Evolutionary conservation across 1,140 invertebrate genomes (phyloP).

Genomic region (Antheraea mylitta): DNA sequence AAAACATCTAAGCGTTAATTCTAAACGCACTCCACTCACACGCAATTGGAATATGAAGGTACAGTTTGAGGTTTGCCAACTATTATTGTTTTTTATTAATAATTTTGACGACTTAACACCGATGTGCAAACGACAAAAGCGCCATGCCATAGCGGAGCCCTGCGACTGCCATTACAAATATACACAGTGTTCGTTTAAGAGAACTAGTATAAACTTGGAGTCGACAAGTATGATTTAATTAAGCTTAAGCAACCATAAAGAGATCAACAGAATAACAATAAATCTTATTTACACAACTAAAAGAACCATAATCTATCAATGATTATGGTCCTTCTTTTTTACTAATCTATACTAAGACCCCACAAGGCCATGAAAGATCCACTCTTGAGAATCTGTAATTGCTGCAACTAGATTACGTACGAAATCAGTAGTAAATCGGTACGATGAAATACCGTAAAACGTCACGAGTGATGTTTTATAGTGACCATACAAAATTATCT

Average conservation of each 20-base stretch:
- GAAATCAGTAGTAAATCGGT: too few species aligned
- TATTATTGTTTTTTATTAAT: neutral
- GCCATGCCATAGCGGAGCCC: conserved; percentile 42
- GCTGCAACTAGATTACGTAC: too few species aligned
- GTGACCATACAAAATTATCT: too few species aligned
- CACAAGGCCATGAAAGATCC: too few species aligned
- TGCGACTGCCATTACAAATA: neutral
- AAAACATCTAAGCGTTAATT: conserved; percentile 12
- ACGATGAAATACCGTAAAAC: too few species aligned
- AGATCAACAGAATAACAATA: too few species aligned
- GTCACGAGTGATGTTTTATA: too few species aligned
- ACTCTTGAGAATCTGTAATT: too few species aligned
- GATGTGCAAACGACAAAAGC: conserved; percentile 35
- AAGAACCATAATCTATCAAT: too few species aligned
- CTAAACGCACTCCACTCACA: conserved; percentile 1
- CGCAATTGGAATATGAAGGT: neutral
- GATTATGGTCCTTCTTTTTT: too few species aligned
- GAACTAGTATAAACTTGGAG: neutral
- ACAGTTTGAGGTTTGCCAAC: neutral
- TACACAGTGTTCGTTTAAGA: neutral
- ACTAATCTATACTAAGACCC: too few species aligned
- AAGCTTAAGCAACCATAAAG: neutral
- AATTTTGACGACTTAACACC: conserved; percentile 3
- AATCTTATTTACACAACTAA: too few species aligned
- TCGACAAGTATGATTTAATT: neutral